phyloP scores from a whole-genome alignment of 2,797 vertebrate species.

The Tokudaia muenninki region DNA sequence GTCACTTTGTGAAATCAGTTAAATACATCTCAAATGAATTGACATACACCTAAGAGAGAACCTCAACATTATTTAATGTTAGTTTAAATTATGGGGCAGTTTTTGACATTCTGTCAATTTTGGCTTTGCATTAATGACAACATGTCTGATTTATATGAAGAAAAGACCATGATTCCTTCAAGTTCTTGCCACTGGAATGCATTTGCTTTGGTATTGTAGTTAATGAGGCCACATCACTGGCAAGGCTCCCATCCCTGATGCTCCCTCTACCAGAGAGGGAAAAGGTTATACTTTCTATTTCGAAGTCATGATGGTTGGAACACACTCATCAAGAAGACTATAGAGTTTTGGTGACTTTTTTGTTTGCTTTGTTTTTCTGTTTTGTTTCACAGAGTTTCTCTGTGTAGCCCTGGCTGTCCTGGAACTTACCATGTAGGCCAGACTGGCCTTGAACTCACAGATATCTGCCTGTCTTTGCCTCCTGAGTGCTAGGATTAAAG shows the following conservation, averaged over 20 bases:
- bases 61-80: background rate
- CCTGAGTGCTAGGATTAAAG: background rate
- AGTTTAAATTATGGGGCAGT: background rate
- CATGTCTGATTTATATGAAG: background rate
- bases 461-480: too few species aligned
- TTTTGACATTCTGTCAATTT: background rate
- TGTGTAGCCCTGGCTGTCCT: background rate
- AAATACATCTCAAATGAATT: background rate
- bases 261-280: conserved; percentile 1
- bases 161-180: conserved; percentile 18
- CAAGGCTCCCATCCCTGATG: background rate
- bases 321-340: background rate
- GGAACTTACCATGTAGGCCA: background rate
- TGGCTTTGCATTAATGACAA: background rate
- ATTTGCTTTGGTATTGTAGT: background rate
- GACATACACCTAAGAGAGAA: background rate
- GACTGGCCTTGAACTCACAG: background rate
- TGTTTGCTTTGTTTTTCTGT: background rate
- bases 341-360: background rate
- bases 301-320: background rate
- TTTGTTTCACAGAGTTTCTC: background rate
- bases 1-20: background rate
- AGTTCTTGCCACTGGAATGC: background rate
- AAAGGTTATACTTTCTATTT: background rate
- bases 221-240: background rate